These are phyloP conservation scores for Oophaga pumilio DNA, from an alignment of 2,113 vertebrate genomes.

Conservation along the genomic window DNA sequence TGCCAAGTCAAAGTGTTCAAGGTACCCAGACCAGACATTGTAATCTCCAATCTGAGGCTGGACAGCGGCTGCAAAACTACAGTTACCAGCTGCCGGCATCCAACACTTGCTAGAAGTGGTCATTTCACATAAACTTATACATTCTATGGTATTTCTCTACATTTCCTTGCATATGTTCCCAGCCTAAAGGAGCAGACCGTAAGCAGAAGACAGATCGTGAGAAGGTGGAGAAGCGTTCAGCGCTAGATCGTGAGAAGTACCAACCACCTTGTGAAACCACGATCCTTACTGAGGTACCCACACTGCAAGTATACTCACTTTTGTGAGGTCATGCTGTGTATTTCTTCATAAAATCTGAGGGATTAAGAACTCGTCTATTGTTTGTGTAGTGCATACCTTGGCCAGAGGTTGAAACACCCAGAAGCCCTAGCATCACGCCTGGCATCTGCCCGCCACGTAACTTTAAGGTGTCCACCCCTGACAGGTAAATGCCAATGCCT, in stretches of 20 bases:
- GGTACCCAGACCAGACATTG: conserved; percentile 29
- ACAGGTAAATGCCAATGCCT: conserved; percentile 53
- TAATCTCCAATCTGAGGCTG: not conserved
- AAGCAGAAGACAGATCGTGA: conserved; percentile 69
- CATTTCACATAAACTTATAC: not conserved
- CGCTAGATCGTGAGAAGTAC: conserved; percentile 63
- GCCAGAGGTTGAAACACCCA: conserved; percentile 56
- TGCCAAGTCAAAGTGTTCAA: conserved; percentile 68
- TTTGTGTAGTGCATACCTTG: conserved; percentile 60
- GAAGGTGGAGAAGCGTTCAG: conserved; percentile 65
- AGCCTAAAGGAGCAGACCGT: conserved; percentile 67
- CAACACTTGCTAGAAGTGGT: not conserved
- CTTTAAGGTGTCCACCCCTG: conserved; percentile 60
- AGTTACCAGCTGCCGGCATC: not conserved
- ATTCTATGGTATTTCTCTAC: not conserved
- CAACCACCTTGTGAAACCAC: conserved; percentile 61
- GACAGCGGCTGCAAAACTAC: not conserved
- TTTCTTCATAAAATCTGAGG: not conserved
- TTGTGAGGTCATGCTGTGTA: not conserved
- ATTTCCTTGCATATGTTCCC: not conserved
- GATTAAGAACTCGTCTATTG: no score
- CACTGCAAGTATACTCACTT: not conserved
- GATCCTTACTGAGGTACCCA: conserved; percentile 61
- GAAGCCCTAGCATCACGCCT: conserved; percentile 44
- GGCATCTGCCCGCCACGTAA: conserved; percentile 55